Percentiles rank a stretch among this genome's conserved stretches.
These are phyloP conservation scores for Ascaphus truei DNA, from an alignment of 2,113 vertebrate genomes.

Conservation along the genomic window DNA sequence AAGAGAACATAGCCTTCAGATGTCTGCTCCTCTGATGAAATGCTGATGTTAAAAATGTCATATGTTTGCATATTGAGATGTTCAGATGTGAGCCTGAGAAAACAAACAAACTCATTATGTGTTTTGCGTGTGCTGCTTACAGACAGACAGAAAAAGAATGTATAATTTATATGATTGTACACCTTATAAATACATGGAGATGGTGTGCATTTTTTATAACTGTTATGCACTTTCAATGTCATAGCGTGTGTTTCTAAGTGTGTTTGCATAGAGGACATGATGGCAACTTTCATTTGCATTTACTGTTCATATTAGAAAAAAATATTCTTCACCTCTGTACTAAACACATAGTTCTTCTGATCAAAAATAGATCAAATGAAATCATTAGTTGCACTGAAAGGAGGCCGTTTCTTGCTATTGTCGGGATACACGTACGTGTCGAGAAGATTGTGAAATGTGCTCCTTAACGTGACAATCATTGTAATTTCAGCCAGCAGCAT, in stretches of 20 bases:
- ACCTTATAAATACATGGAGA: slow-evolving; percentile 50
- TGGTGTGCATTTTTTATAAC: slow-evolving; percentile 47
- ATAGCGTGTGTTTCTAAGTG: slow-evolving; percentile 21
- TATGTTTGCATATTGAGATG: slow-evolving; percentile 72
- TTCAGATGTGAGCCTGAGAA: slow-evolving; percentile 54
- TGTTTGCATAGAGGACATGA: slow-evolving; percentile 4
- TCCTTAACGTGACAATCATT: too few relatives aligned
- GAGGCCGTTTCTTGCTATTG: too few relatives aligned
- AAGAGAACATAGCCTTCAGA: slow-evolving; percentile 77
- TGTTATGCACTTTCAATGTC: slow-evolving; percentile 21
- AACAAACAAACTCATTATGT: slow-evolving; percentile 51
- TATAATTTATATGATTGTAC: slow-evolving; percentile 61
- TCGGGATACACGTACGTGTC: too few relatives aligned
- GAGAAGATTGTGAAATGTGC: too few relatives aligned
- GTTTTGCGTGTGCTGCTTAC: slow-evolving; percentile 48
- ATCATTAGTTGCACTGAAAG: too few relatives aligned
- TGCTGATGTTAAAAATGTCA: slow-evolving; percentile 69
- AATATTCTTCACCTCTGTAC: too few relatives aligned
- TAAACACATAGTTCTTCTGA: too few relatives aligned
- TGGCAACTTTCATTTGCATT: background rate
- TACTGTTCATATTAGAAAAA: too few relatives aligned
- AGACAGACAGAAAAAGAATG: slow-evolving; percentile 62
- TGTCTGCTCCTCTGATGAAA: slow-evolving; percentile 75
- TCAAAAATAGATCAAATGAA: too few relatives aligned
- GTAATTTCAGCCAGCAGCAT: too few relatives aligned